phyloP scores from a whole-genome alignment of 2,797 vertebrate species.

The Sphenopsis melanotis region DNA sequence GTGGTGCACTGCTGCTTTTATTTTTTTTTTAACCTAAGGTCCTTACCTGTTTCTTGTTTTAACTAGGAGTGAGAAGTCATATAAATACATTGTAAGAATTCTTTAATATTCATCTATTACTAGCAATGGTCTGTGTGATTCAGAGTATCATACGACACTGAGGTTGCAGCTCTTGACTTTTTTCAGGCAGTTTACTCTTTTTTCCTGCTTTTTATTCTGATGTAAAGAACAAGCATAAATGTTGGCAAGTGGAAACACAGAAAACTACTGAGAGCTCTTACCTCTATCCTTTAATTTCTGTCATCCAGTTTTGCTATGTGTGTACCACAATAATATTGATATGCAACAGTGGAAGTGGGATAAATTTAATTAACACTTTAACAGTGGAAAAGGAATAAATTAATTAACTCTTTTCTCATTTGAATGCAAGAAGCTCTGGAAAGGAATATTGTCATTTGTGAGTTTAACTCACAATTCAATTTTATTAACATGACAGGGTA shows the following conservation, averaged over 20 bases:
- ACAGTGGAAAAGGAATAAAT: background rate
- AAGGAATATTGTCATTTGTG: background rate
- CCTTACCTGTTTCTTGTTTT: background rate
- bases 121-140: background rate
- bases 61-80: background rate
- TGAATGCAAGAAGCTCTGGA: background rate
- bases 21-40: background rate
- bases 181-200: background rate
- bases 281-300: background rate
- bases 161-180: background rate
- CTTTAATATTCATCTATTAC: background rate
- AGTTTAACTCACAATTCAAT: background rate
- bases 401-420: background rate
- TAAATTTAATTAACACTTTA: background rate
- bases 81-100: background rate
- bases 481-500: background rate
- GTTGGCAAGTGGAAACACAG: background rate
- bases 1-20: rapidly evolving
- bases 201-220: background rate
- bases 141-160: background rate
- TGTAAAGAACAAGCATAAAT: background rate
- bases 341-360: background rate
- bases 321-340: background rate
- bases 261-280: background rate
- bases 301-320: background rate